These are phyloP conservation scores for Psophia crepitans DNA, from an alignment of 2,113 vertebrate genomes.

Conservation along the genomic window DNA sequence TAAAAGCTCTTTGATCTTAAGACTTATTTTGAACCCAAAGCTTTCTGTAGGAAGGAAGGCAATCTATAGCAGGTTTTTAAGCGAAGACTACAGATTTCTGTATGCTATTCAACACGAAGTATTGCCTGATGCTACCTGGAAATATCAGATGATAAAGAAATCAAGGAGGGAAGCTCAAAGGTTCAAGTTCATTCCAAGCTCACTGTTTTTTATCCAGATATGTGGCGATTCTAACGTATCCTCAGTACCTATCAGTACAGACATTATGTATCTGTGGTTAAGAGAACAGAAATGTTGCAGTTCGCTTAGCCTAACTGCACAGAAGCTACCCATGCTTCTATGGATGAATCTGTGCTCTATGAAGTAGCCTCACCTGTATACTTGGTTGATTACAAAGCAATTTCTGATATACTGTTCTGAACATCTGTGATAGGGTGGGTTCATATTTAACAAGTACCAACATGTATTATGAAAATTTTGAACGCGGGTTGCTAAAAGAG, in stretches of 20 bases:
- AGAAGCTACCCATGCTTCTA: not conserved
- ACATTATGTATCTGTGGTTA: not conserved
- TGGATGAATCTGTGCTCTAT: not conserved
- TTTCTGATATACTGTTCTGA: not conserved
- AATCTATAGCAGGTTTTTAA: not conserved
- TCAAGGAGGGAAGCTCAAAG: not conserved
- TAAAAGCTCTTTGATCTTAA: not conserved
- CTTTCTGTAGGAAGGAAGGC: not conserved
- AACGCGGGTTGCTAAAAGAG: not conserved
- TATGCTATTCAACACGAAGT: not conserved
- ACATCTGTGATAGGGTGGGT: not conserved
- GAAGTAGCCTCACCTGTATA: not conserved
- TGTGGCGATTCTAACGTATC: not conserved
- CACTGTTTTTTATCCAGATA: not conserved
- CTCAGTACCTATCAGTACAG: not conserved
- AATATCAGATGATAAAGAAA: not conserved
- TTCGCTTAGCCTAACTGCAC: not conserved
- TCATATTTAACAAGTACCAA: not conserved
- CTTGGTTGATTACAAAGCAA: not conserved
- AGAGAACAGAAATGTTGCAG: not conserved
- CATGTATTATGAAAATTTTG: not conserved
- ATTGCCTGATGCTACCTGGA: not conserved
- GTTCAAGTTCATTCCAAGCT: not conserved
- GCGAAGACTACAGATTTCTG: not conserved
- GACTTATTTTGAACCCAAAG: not conserved